Evolutionary conservation across 2,888 invertebrate species (phyloP).

Genomic region (Eupithecia dodoneata): DNA sequence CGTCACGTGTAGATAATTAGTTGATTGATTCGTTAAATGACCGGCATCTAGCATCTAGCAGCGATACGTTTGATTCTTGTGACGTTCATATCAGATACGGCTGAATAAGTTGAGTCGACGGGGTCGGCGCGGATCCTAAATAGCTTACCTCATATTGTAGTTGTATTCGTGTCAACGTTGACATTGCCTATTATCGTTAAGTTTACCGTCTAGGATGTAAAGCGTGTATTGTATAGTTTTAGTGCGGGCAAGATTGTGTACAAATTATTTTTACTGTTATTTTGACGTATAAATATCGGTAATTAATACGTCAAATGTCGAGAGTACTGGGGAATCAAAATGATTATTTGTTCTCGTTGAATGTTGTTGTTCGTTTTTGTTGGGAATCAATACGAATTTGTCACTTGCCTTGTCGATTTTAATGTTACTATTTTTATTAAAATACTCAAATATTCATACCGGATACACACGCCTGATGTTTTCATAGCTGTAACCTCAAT

Average conservation of each 20-base stretch:
- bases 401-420: slow-evolving; percentile 54
- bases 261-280: slow-evolving; percentile 75
- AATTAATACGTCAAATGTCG: slow-evolving; percentile 39
- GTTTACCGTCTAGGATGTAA: slow-evolving; percentile 77
- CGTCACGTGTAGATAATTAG: slow-evolving; percentile 48
- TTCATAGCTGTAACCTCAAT: not conserved
- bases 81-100: slow-evolving; percentile 71
- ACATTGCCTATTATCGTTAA: slow-evolving; percentile 83
- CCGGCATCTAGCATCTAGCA: slow-evolving; percentile 46
- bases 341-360: slow-evolving; percentile 50
- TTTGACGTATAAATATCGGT: slow-evolving; percentile 56
- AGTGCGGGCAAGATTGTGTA: slow-evolving; percentile 72
- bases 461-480: slow-evolving; percentile 24
- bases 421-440: slow-evolving; percentile 46
- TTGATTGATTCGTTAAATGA: slow-evolving; percentile 48
- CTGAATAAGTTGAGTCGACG: slow-evolving; percentile 61
- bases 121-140: slow-evolving; percentile 75
- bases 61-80: slow-evolving; percentile 54
- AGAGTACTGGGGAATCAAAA: slow-evolving; percentile 54
- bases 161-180: slow-evolving; percentile 79
- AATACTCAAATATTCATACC: slow-evolving; percentile 56
- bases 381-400: slow-evolving; percentile 56
- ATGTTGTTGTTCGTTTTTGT: slow-evolving; percentile 61
- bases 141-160: slow-evolving; percentile 82
- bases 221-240: slow-evolving; percentile 69